Conservation (phyloP, 2,113 vertebrate species). For the Peromyscus leucopus region DNA sequence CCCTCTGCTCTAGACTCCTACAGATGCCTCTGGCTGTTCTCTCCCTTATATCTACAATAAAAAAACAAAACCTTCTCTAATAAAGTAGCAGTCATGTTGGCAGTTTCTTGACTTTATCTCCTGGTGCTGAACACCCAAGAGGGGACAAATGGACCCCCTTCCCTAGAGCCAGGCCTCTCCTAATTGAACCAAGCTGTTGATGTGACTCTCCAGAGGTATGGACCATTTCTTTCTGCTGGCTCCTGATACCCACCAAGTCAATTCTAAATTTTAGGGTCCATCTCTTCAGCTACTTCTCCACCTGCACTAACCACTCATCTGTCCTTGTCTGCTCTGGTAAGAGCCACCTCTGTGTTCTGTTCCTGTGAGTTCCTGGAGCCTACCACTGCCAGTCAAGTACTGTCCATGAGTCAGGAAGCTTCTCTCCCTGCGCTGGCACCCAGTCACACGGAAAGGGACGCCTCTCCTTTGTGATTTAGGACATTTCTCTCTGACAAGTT, state of each 20-base stretch:
- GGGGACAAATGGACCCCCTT: background rate
- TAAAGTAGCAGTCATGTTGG: background rate
- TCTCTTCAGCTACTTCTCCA: background rate
- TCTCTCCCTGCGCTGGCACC: background rate
- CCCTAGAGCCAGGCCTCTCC: background rate
- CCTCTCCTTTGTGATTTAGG: background rate
- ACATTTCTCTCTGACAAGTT: background rate
- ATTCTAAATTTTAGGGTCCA: background rate
- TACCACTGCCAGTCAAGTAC: background rate
- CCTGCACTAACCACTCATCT: background rate
- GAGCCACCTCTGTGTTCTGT: background rate
- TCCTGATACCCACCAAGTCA: background rate
- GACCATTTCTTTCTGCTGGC: background rate
- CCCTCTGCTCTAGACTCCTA: background rate
- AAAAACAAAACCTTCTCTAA: background rate
- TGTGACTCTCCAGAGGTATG: background rate
- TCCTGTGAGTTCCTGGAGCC: background rate
- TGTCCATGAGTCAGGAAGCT: background rate
- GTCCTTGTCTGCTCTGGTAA: background rate
- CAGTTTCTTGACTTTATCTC: background rate
- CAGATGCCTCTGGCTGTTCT: background rate
- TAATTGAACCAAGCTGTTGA: background rate
- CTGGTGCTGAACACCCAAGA: background rate
- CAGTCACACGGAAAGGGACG: background rate
- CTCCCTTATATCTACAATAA: background rate